These are phyloP conservation scores for Hozukius guyotensis DNA, from an alignment of 2,797 vertebrate genomes.

Conservation along the genomic window DNA sequence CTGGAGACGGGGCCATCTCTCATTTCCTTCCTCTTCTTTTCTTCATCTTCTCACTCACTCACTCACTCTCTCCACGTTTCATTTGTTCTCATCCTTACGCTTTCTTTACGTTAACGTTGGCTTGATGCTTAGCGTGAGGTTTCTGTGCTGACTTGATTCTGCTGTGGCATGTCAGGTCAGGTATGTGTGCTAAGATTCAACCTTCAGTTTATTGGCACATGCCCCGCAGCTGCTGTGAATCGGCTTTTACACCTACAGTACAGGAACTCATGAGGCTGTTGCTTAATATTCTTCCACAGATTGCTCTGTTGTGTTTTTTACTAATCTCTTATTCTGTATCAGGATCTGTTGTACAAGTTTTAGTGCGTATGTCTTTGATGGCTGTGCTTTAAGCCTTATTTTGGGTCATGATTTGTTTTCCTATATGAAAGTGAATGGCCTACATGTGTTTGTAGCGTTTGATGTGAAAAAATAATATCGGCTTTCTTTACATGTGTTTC, in stretches of 20 bases:
- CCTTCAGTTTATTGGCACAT: constrained; percentile 7
- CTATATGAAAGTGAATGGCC: constrained; percentile 12
- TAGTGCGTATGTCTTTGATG: not conserved
- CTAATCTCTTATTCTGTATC: not conserved
- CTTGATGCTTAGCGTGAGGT: constrained; percentile 18
- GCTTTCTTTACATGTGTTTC: constrained; percentile 21
- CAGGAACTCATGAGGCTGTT: not conserved
- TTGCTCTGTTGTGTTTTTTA: not conserved
- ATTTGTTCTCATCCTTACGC: not conserved
- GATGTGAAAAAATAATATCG: not conserved
- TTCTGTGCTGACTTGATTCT: constrained; percentile 42
- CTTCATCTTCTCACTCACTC: constrained; percentile 10
- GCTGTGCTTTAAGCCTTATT: not conserved
- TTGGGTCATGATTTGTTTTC: not conserved
- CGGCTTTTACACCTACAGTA: not conserved
- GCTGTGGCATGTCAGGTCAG: constrained; percentile 29
- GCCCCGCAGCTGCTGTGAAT: constrained; percentile 30
- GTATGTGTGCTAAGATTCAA: constrained; percentile 36
- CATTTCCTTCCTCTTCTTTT: constrained; percentile 11
- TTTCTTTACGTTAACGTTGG: constrained; percentile 12
- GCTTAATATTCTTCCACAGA: not conserved
- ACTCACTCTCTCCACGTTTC: not conserved
- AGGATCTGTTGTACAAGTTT: not conserved
- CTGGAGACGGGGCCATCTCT: constrained; percentile 66
- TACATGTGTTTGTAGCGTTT: constrained; percentile 10